Percentiles rank a stretch among this genome's conserved stretches.
These are phyloP conservation scores for Leptosomus discolor DNA, from an alignment of 2,113 vertebrate species.

Conservation along the genomic window DNA sequence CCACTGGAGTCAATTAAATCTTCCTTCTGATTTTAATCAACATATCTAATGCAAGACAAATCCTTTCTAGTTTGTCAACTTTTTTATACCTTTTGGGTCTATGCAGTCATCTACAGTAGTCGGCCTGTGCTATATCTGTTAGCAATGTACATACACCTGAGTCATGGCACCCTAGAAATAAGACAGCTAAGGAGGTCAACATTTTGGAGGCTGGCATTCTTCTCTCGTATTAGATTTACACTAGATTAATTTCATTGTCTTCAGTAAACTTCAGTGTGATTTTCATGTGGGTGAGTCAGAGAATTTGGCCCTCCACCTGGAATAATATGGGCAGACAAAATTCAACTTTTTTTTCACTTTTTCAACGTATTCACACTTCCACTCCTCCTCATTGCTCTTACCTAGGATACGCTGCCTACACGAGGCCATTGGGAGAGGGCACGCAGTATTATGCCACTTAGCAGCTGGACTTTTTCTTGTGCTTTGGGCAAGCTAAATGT, in stretches of 20 bases:
- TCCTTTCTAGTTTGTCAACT: not conserved
- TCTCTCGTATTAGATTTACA: not conserved
- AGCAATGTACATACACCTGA: not conserved
- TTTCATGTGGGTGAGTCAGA: slow-evolving; percentile 3
- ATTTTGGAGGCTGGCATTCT: not conserved
- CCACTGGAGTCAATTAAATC: not conserved
- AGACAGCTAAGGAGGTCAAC: not conserved
- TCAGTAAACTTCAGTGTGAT: not conserved
- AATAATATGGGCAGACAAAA: not conserved
- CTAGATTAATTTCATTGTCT: not conserved
- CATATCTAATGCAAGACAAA: not conserved
- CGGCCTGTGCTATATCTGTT: not conserved
- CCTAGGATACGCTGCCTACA: not conserved
- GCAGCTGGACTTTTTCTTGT: not conserved
- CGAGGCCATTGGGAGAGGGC: not conserved
- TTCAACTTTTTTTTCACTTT: too few species aligned
- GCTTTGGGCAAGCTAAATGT: not conserved
- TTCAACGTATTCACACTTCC: not conserved
- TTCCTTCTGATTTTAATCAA: not conserved
- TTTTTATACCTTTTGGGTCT: not conserved
- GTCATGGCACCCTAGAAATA: not conserved
- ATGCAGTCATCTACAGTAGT: not conserved
- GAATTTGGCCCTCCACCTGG: slow-evolving; percentile 15
- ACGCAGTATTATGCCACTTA: not conserved
- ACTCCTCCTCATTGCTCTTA: not conserved